Percentiles rank a stretch among this genome's conserved stretches.
phyloP scores from a whole-genome alignment of 2,888 invertebrate species.

The Antitype chi region DNA sequence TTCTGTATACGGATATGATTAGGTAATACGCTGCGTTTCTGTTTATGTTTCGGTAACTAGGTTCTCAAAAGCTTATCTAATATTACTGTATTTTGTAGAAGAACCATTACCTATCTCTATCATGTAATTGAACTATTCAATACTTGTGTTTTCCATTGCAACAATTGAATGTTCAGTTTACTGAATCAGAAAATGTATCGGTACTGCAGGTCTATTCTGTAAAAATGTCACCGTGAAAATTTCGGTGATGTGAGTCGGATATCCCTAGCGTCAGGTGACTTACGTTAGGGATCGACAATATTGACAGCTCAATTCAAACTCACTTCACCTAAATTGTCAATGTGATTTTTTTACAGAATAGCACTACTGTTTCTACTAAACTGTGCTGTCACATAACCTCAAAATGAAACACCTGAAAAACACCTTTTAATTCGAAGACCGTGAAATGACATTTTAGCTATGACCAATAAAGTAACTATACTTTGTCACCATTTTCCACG shows the following conservation, averaged over 20 bases:
- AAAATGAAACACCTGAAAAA: background rate
- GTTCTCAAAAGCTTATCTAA: background rate
- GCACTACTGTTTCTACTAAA: background rate
- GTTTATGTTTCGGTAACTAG: background rate
- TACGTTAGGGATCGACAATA: too few species aligned
- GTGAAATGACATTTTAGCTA: background rate
- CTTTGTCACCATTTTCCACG: background rate
- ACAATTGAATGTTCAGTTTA: background rate
- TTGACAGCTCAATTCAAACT: too few species aligned
- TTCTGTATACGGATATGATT: conserved; percentile 45
- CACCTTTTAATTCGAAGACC: background rate
- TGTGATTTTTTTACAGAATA: too few species aligned
- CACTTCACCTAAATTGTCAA: too few species aligned
- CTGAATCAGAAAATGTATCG: background rate
- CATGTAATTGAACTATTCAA: background rate
- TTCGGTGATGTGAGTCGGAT: too few species aligned
- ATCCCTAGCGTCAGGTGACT: too few species aligned
- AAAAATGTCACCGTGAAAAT: too few species aligned
- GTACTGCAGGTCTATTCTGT: too few species aligned
- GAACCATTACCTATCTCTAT: too few species aligned
- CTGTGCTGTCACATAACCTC: background rate
- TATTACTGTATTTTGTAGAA: background rate
- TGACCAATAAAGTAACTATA: background rate
- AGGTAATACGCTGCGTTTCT: background rate
- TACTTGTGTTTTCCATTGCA: background rate